Evolutionary conservation across 1,140 invertebrate genomes (phyloP), one percentile per base, ranked within the genome.

Genomic region (Camponotus floridanus): DNA sequence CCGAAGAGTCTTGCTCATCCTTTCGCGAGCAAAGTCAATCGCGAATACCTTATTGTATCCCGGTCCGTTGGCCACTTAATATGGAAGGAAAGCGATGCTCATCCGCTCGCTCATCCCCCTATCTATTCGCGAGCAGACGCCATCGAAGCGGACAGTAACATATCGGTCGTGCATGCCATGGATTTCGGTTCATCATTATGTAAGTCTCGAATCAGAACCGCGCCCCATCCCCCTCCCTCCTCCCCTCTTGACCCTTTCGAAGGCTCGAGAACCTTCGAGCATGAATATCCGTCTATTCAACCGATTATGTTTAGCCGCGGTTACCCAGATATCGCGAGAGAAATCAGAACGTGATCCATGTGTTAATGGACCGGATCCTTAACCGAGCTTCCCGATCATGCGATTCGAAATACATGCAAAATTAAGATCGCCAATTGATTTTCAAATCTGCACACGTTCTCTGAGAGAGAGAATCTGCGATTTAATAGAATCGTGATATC

Each of bases 101-200:
- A 26, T 26, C 90, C 90, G 84, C 76, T 81, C 88, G 91, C 68
- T 86, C 84, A 48, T 68, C 64, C 81, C 26, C 55, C 90, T 91
- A 92, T 92, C 90, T 90, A 87, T 76, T 86, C 31, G 68, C 70
- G 62, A 76, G 42, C 86, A 87, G 65, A 86, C 90, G 87, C 81
- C 73, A 78, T 68, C 76, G 70, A 68, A 85, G 91, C 78, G 55
- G 88, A 76, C 87, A 76, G 86, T 92, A 91, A 93, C 89, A 93
- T 91, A 92, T 92, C 81, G 92, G 86, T 21, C 36, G 87, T 76
- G 87, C 91, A 91, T 93, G 91, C 86, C 65, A 86, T 86, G 91
- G 92, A 92, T 91, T 92, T 91, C 65, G 90, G 90, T 91, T 92
- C 91, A 93, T 93, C 91, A 91, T 90, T 92, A 93, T 93, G 92